Conservation (phyloP, 1,140 invertebrate species). For the Myzus persicae region DNA sequence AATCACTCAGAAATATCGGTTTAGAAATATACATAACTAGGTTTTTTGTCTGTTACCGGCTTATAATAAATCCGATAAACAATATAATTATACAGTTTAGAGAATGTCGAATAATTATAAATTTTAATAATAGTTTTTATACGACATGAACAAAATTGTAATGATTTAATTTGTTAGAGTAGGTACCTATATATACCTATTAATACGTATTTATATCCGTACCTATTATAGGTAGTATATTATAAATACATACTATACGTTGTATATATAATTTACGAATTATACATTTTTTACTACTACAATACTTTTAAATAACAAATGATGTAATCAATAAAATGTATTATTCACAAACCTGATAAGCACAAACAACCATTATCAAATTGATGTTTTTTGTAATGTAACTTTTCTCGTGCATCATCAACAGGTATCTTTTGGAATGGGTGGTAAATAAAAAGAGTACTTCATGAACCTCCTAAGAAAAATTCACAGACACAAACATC, state of each 20-base stretch:
- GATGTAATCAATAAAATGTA: background rate
- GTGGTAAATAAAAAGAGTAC: background rate
- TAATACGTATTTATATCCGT: background rate
- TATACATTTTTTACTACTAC: background rate
- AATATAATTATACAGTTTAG: background rate
- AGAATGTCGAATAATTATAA: conserved; percentile 4
- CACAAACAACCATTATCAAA: background rate
- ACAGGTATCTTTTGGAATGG: too few relatives aligned
- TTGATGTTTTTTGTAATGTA: background rate
- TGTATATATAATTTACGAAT: too few relatives aligned
- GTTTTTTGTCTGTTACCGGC: background rate
- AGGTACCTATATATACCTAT: background rate
- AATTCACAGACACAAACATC: background rate
- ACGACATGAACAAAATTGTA: background rate
- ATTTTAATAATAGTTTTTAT: conserved; percentile 5
- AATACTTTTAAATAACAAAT: background rate
- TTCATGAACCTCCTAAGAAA: background rate
- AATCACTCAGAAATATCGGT: conserved; percentile 19
- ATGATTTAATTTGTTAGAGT: background rate
- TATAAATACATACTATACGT: too few relatives aligned
- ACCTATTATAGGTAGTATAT: background rate
- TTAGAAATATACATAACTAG: conserved; percentile 15
- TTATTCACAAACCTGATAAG: background rate
- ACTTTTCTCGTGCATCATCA: too few relatives aligned
- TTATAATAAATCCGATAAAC: background rate